Base-by-base conservation (phyloP, 2,113 vertebrate species). In the Pteruthius melanotis region DNA sequence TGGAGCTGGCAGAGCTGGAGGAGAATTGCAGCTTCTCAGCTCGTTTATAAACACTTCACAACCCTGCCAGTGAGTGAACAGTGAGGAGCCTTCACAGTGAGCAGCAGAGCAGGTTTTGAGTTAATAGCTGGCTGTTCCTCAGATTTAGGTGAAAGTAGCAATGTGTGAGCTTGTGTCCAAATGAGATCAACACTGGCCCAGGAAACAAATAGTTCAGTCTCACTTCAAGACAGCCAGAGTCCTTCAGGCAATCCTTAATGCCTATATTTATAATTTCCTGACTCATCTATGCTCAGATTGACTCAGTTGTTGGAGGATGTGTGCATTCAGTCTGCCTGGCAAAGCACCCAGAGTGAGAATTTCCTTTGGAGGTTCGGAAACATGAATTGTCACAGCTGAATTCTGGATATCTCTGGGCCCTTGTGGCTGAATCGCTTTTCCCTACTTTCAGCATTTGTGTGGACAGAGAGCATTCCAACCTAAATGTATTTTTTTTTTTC, bases 31-130 rank as follows among this genome's bases (percentile, higher is more conserved):
- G 52, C 27, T 90, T 86, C 83, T 93, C 75, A 80, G 59, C 79
- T 76, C 42, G 8, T 89, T 81, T 89, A 77, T 49, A 94, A 88
- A 89, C 80, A 81, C 56, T 94, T 93, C 65, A 79, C 78, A 95
- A 75, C 61, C 57, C 69, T 93, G 79, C 30, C 83, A 93, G 54
- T 1, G n/a, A 86, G 40, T n/a, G 83, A 90, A 65, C 49, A 86
- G 50, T 1, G 6, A 92, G 63, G 20, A 93, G 42, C 6, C 59
- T 88, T 92, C 83, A 86, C 56, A 81, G 64, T 0, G 3, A 93
- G 71, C 54, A 94, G 68, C 64, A 81, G 59, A 77, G 33, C 79
- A 86, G 60, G 71, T 90, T 93, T 92, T 74, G 42, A 92, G 54
- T 92, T 86, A 86, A 93, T 59, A 83, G 54, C 54, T 89, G 75